Evolutionary conservation across 1,140 invertebrate species (phyloP).

Genomic region (Elymnias hypermnestra): DNA sequence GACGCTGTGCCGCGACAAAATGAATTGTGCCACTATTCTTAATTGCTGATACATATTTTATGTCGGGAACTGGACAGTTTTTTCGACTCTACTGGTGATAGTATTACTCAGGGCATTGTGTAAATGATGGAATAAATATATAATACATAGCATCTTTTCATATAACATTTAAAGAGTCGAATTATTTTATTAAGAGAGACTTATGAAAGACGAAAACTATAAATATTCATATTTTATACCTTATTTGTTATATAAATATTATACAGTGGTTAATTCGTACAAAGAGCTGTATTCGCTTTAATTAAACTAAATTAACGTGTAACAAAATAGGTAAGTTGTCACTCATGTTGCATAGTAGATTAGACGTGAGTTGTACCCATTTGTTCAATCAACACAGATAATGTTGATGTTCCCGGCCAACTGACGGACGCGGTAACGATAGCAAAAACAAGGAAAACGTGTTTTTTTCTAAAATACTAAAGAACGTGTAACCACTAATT

Average conservation of each 20-base stretch:
- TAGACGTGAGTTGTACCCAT: conserved; percentile 35
- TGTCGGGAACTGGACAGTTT: too few relatives aligned
- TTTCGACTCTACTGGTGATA: too few relatives aligned
- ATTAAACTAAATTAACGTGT: conserved; percentile 17
- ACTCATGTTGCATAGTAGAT: conserved; percentile 21
- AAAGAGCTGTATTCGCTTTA: not conserved
- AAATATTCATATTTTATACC: not conserved
- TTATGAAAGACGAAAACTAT: not conserved
- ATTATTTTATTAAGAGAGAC: too few relatives aligned
- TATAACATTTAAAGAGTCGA: too few relatives aligned
- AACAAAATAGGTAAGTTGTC: conserved; percentile 20
- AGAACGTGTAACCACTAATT: too few relatives aligned
- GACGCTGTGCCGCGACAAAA: too few relatives aligned
- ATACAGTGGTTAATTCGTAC: too few relatives aligned
- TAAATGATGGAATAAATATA: too few relatives aligned
- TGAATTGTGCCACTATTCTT: too few relatives aligned
- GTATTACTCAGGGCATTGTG: too few relatives aligned
- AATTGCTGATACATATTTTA: too few relatives aligned
- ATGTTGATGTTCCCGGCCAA: conserved; percentile 52
- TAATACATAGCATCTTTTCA: too few relatives aligned
- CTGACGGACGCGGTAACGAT: conserved; percentile 38
- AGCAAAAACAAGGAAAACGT: conserved; percentile 19
- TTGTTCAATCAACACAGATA: conserved; percentile 60
- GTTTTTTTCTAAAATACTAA: not conserved
- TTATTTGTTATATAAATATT: not conserved